phyloP scores from a whole-genome alignment of 2,113 vertebrate species.

The Calyptommatus sinebrachiatus region DNA sequence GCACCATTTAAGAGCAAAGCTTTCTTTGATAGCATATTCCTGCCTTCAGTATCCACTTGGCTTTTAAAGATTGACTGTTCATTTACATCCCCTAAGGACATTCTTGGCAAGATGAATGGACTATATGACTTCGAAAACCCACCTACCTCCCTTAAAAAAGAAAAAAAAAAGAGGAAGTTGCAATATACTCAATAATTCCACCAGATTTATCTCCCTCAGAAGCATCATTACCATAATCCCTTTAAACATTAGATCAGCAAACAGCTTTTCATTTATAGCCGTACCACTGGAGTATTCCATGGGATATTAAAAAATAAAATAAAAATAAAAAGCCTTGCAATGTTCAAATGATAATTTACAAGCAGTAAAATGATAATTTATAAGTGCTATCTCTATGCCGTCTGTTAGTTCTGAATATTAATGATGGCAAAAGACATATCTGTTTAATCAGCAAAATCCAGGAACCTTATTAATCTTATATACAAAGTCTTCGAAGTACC shows the following conservation, averaged over 20 bases:
- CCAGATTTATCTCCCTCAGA: conserved; percentile 49
- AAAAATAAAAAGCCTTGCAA: conserved; percentile 28
- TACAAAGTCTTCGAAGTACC: too few species aligned
- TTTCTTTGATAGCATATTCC: conserved; percentile 43
- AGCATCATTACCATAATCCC: conserved; percentile 56
- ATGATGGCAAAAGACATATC: conserved; percentile 47
- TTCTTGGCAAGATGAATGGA: conserved; percentile 25
- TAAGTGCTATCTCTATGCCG: conserved; percentile 47
- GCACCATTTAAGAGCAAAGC: conserved; percentile 45
- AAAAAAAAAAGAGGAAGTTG: conserved; percentile 42
- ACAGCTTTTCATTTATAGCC: conserved; percentile 53
- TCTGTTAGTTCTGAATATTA: conserved; percentile 66
- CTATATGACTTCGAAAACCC: conserved; percentile 33
- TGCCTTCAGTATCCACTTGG: conserved; percentile 56
- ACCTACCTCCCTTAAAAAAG: not conserved
- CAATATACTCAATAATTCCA: conserved; percentile 48
- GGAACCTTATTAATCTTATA: too few species aligned
- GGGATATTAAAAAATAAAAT: conserved; percentile 13
- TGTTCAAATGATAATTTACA: conserved; percentile 60
- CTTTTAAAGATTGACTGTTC: conserved; percentile 57
- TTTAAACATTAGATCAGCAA: conserved; percentile 69
- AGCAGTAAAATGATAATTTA: conserved; percentile 58
- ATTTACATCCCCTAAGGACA: conserved; percentile 56
- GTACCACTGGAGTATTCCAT: conserved; percentile 49
- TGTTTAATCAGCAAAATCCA: too few species aligned